These are phyloP conservation scores for Amphiura filiformis DNA, from an alignment of 35 echinoderm and acorn worm genomes.

Conservation along the genomic window DNA sequence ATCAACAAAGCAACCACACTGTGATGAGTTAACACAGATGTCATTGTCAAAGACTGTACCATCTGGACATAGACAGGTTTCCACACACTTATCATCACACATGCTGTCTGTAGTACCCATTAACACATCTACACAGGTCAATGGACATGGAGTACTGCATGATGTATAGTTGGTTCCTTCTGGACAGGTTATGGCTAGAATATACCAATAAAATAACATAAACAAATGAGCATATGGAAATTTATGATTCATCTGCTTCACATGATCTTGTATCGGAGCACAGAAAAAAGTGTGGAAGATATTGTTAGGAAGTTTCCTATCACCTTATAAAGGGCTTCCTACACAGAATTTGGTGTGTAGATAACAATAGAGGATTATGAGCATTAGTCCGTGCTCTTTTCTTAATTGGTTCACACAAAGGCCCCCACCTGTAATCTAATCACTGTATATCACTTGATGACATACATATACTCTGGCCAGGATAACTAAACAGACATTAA, in stretches of 20 bases:
- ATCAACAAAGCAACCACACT: conserved; percentile 83
- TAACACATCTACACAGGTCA: conserved; percentile 59
- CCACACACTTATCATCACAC: conserved; percentile 77
- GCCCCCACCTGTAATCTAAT: no score
- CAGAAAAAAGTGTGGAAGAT: neutral
- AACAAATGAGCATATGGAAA: neutral
- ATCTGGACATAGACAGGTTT: conserved; percentile 73
- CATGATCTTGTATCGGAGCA: neutral
- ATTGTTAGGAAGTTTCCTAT: no score
- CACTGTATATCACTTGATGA: no score
- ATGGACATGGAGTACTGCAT: conserved; percentile 55
- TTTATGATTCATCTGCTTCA: neutral
- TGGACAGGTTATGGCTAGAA: conserved; percentile 51
- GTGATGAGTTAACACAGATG: conserved; percentile 42
- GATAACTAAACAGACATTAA: no score
- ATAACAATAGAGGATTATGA: no score
- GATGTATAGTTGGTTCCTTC: conserved; percentile 53
- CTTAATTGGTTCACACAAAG: no score
- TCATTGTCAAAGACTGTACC: conserved; percentile 66
- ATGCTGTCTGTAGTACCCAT: neutral
- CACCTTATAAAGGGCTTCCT: no score
- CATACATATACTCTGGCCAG: no score
- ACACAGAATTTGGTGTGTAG: no score
- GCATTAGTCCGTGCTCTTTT: no score
- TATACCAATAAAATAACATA: no score